phyloP scores from a whole-genome alignment of 1,140 invertebrate species.

The Drosophila chauvacae region DNA sequence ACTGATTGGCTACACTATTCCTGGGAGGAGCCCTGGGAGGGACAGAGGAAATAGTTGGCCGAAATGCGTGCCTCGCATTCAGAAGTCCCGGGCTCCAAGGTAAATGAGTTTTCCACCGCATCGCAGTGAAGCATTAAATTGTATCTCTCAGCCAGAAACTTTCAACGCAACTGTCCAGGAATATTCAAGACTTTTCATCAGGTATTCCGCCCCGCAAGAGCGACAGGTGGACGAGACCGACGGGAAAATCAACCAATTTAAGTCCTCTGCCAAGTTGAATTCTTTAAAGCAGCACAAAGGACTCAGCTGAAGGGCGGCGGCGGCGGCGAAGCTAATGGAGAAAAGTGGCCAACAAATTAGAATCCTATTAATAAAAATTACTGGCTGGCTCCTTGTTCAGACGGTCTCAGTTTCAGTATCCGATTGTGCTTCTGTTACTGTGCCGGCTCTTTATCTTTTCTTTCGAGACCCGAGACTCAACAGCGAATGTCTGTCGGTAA shows the following conservation, averaged over 20 bases:
- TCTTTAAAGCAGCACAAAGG: constrained; percentile 19
- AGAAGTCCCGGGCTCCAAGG: constrained; percentile 3
- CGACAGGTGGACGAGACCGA: constrained; percentile 35
- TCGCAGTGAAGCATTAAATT: constrained; percentile 77
- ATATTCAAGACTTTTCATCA: constrained; percentile 33
- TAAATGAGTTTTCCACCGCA: constrained; percentile 60
- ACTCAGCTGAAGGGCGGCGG: background rate
- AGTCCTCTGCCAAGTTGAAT: constrained; percentile 2
- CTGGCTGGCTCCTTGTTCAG: constrained; percentile 11
- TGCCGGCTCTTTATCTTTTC: constrained; percentile 8
- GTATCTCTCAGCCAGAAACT: constrained; percentile 59
- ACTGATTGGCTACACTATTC: constrained; percentile 72
- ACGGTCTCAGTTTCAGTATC: background rate
- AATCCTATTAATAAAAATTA: constrained; percentile 73
- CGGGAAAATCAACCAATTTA: constrained; percentile 12
- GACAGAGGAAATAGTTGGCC: constrained; percentile 35
- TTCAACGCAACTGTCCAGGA: constrained; percentile 51
- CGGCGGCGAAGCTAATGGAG: constrained; percentile 18
- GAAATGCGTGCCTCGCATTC: constrained; percentile 65
- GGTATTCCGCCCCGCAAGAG: background rate
- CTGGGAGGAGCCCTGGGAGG: constrained; percentile 20
- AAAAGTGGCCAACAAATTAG: constrained; percentile 62
- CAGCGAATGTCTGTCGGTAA: constrained; percentile 62
- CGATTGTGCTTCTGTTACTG: constrained; percentile 5
- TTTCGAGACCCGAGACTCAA: constrained; percentile 23